Evolutionary conservation across 2,797 vertebrate genomes (phyloP), one percentile per base, ranked within the genome.

Genomic region (Tinamus major): DNA sequence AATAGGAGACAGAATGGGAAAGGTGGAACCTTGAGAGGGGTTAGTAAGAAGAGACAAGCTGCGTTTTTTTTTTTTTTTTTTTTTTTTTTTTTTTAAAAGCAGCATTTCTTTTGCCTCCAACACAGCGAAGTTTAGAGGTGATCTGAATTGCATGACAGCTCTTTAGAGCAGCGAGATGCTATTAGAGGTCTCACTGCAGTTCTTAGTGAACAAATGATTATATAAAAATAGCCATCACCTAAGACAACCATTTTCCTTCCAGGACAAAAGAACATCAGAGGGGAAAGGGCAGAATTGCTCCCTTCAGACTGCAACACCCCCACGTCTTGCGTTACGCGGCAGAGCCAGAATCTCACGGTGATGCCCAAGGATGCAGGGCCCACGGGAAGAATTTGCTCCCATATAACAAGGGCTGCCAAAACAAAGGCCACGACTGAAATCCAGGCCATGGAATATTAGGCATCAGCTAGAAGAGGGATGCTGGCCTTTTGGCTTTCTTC

Each of bases 191-290:
- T 84, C 94, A 95, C 83, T 85, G 87, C 83, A 88, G 83, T 86
- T 95, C 95, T 63, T 64, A 33, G 77, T 4, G 85, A 94, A 92
- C 80, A 90, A 94, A 96, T 31, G 87, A 35, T 55, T 86, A 91
- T 88, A 76, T 56, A 96, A 92, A 95, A 96, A 94, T 92, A 95
- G 94, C 94, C 77, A 86, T 95, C 94, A 95, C 93, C 94, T 93
- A 92, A 91, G 94, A 94, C 2, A 3, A 92, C 85, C 79, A 92
- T 92, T 93, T 94, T 86, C 89, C 89, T 93, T 91, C 82, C 87
- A 94, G 77, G 91, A 93, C 92, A 94, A 93, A 95, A 92, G 89
- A 95, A 94, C 41, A 53, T 83, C 63, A 3, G 89, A 82, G 58
- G 93, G 70, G 77, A 94, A 96, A 89, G 58, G 87, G 87, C 89